Evolutionary conservation across 1,140 invertebrate genomes (phyloP).

Genomic region (Penaeus japonicus): DNA sequence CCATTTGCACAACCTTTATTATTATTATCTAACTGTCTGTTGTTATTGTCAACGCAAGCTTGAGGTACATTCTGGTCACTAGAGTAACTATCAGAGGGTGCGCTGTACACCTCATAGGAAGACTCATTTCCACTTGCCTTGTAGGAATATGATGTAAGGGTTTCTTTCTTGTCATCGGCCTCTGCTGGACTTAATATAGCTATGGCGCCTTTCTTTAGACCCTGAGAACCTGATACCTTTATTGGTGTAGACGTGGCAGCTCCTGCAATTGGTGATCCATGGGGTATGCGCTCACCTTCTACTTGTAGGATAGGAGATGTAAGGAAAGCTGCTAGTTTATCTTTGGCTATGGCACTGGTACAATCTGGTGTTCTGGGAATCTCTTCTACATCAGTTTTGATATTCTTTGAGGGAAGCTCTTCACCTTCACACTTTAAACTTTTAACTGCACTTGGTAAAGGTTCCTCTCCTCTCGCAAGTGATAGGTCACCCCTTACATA

Average conservation of each 20-base stretch:
- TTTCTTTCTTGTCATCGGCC: slow-evolving; percentile 6
- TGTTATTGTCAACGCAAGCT: slow-evolving; percentile 11
- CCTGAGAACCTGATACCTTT: background rate
- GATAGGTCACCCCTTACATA: background rate
- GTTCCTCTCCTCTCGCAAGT: background rate
- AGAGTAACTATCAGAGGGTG: background rate
- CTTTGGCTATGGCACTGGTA: too few species aligned
- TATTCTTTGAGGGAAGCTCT: too few species aligned
- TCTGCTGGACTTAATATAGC: background rate
- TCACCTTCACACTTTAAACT: too few species aligned
- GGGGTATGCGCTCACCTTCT: background rate
- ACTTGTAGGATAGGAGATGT: slow-evolving; percentile 30
- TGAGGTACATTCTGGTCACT: background rate
- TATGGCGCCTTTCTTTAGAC: background rate
- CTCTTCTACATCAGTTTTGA: background rate
- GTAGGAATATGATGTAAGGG: background rate
- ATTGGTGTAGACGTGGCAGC: slow-evolving; percentile 35
- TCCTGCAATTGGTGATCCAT: background rate
- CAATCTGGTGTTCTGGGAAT: background rate
- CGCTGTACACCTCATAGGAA: background rate
- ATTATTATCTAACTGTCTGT: slow-evolving; percentile 25
- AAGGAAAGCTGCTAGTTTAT: background rate
- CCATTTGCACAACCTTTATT: slow-evolving; percentile 20
- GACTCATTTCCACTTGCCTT: background rate
- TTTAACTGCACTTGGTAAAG: background rate